A percentile compares a stretch with the other conserved stretches of the same genome.
Evolutionary conservation across 2,797 vertebrate species (phyloP).

Genomic region (Coranthus polyacanthus): DNA sequence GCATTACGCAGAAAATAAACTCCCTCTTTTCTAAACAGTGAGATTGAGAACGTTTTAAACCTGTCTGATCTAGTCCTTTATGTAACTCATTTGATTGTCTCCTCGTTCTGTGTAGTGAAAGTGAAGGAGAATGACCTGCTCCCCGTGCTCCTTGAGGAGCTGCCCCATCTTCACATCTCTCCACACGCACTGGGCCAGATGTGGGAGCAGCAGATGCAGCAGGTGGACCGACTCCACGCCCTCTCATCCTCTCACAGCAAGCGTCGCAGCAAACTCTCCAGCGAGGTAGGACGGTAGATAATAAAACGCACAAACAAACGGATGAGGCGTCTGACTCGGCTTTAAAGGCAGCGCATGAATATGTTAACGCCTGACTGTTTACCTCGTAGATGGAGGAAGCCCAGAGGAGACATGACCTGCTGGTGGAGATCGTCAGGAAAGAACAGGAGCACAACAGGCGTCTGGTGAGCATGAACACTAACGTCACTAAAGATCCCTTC

Average conservation of each 20-base stretch:
- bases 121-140: constrained; percentile 90
- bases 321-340: not conserved
- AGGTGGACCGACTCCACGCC: constrained; percentile 85
- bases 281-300: constrained; percentile 81
- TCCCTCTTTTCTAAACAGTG: too few relatives aligned
- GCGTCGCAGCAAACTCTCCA: constrained; percentile 81
- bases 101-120: constrained; percentile 82
- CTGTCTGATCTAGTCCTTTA: not conserved
- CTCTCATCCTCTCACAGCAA: constrained; percentile 72
- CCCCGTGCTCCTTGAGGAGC: constrained; percentile 88
- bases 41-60: too few relatives aligned
- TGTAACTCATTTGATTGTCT: not conserved
- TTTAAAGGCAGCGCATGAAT: not conserved
- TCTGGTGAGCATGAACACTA: constrained; percentile 84
- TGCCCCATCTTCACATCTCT: constrained; percentile 91
- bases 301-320: too few relatives aligned
- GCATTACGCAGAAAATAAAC: too few relatives aligned
- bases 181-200: constrained; percentile 86
- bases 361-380: not conserved
- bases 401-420: constrained; percentile 90
- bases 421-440: constrained; percentile 88
- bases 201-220: constrained; percentile 93
- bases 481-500: not conserved
- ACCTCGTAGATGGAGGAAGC: constrained; percentile 88
- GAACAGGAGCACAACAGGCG: constrained; percentile 91